Evolutionary conservation across 2,888 invertebrate species (phyloP).

Genomic region (Agriopis aurantiaria): DNA sequence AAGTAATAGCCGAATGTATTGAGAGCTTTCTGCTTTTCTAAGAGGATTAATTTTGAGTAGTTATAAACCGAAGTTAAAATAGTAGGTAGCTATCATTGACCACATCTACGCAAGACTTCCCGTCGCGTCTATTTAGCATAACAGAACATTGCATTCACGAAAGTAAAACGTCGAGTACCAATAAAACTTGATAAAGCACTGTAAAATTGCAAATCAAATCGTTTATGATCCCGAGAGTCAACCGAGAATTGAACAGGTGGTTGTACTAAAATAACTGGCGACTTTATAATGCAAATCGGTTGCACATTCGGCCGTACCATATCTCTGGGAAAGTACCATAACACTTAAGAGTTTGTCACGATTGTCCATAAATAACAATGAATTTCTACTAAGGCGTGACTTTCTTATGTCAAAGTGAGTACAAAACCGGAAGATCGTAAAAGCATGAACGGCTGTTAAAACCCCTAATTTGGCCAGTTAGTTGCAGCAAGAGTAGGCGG

Average conservation of each 20-base stretch:
- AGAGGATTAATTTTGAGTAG: conserved; percentile 19
- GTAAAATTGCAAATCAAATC: conserved; percentile 49
- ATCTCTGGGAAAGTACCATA: conserved; percentile 42
- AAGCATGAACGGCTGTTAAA: conserved; percentile 44
- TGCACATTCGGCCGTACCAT: conserved; percentile 29
- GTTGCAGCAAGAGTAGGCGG: conserved; percentile 38
- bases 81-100: conserved; percentile 51
- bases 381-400: conserved; percentile 41
- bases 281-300: conserved; percentile 43
- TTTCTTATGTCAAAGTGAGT: conserved; percentile 36
- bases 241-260: conserved; percentile 33
- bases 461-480: conserved; percentile 43
- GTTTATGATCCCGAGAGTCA: conserved; percentile 31
- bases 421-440: conserved; percentile 44
- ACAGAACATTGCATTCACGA: conserved; percentile 39
- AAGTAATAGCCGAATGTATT: conserved; percentile 26
- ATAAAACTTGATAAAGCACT: conserved; percentile 48
- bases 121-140: conserved; percentile 54
- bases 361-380: conserved; percentile 44
- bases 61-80: conserved; percentile 1
- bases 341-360: conserved; percentile 42
- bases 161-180: conserved; percentile 38
- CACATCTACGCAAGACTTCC: conserved; percentile 49
- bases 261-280: conserved; percentile 33
- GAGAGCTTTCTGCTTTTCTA: conserved; percentile 15